Conservation (phyloP, 2,113 vertebrate species). For the Myotis lucifugus region DNA sequence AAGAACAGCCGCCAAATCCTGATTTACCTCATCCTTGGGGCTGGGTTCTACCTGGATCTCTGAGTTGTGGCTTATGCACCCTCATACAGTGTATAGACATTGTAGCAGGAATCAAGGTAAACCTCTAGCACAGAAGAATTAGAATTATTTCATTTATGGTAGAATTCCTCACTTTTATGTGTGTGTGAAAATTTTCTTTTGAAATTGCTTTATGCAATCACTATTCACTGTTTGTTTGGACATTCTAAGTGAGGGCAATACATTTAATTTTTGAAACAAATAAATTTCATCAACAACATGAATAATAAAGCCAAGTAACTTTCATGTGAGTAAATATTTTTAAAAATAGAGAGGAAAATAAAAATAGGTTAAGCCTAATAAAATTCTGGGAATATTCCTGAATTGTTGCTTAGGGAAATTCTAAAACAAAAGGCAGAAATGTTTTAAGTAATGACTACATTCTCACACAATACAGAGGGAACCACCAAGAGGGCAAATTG, state of each 20-base stretch:
- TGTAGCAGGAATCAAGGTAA: too few relatives aligned
- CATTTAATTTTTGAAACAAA: not conserved
- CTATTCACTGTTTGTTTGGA: not conserved
- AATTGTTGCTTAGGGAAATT: not conserved
- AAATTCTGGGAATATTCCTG: not conserved
- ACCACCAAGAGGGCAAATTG: not conserved
- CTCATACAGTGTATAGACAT: rapidly evolving
- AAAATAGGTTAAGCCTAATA: not conserved
- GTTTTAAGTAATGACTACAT: not conserved
- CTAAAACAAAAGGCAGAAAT: not conserved
- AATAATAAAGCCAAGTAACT: not conserved
- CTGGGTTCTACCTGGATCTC: not conserved
- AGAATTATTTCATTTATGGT: not conserved
- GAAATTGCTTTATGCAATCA: not conserved
- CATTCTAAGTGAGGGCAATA: not conserved
- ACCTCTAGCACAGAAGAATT: not conserved
- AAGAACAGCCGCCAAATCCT: not conserved
- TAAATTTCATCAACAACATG: not conserved
- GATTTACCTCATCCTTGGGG: not conserved
- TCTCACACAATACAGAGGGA: not conserved
- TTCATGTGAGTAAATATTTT: not conserved
- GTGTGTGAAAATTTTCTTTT: not conserved
- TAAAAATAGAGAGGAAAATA: not conserved
- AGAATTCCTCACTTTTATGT: not conserved
- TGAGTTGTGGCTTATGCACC: not conserved